phyloP scores from a whole-genome alignment of 2,797 vertebrate genomes.

The Microhierax caerulescens region DNA sequence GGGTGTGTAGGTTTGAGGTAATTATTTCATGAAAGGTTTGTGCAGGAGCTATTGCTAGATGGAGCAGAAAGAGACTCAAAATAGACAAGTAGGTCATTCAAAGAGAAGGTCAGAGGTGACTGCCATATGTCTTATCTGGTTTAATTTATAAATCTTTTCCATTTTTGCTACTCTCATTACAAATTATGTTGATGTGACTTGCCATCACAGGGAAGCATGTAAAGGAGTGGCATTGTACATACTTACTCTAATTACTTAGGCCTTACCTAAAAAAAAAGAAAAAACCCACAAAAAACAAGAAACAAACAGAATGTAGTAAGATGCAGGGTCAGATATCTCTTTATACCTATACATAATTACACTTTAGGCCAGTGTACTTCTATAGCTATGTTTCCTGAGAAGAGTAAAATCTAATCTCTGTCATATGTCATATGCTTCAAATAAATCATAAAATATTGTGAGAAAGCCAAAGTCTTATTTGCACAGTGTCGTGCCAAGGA shows the following conservation, averaged over 20 bases:
- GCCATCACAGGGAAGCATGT: neutral
- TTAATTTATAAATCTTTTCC: neutral
- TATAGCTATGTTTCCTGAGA: neutral
- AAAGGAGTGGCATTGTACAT: neutral
- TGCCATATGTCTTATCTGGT: neutral
- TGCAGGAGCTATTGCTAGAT: neutral
- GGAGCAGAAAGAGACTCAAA: neutral
- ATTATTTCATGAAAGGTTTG: neutral
- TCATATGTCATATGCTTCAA: neutral
- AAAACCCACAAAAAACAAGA: neutral
- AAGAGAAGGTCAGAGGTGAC: neutral
- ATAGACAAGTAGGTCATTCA: neutral
- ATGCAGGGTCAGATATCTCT: neutral
- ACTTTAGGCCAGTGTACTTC: neutral
- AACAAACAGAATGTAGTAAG: neutral
- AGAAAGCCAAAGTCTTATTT: neutral
- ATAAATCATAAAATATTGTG: neutral
- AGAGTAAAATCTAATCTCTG: neutral
- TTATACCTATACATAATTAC: neutral
- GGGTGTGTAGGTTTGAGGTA: neutral
- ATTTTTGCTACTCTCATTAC: neutral
- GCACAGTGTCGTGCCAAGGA: neutral
- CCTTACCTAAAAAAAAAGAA: neutral
- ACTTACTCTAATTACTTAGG: neutral
- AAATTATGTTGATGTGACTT: neutral